Base-by-base conservation (phyloP, 1,140 invertebrate species). In the Drosophila tropicalis region DNA sequence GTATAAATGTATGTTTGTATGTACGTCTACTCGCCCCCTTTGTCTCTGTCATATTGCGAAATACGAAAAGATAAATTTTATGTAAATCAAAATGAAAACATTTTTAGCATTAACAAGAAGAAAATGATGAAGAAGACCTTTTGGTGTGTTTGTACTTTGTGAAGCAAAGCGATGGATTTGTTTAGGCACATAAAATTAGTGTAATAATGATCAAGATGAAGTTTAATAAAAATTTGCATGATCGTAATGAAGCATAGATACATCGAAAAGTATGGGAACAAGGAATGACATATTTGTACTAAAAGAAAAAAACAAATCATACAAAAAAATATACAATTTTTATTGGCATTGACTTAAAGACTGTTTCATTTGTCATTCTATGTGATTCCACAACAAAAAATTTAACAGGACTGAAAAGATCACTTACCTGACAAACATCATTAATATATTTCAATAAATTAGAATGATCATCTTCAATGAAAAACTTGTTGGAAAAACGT, bases 161-260 rank as follows among this genome's bases (percentile, higher is more conserved):
- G 63, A 47, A 74, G 74, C 80, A 76, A 76, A 69, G 62, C 67
- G 64, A 72, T 76, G 84, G 70, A 84, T 78, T 89, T 77, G 73
- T 79, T 85, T 81, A 89, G 84, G 77, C 85, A 89, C 80, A 78
- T 89, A 89, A 89, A 89, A 89, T 75, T 84, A 89, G 84, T 84
- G 73, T 89, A 89, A 89, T 84, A 61, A 67, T 72, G 70, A 73
- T 77, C 67, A 62, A 40, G 70, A 72, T 60, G 76, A 77, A 72
- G 72, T 89, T 87, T 76, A 86, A 86, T 86, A 86, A 86, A 86
- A 79, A 87, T 80, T 79, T 79, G 77, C 72, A 67, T 76, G 64
- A 87, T 68, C 72, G 74, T 73, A 82, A 15, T 17, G 41, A 76
- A 57, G 57, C 39, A 77, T 29, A 29, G 29, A 29, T 36, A 61